These are phyloP conservation scores for Pseudotriccus pelzelni DNA, from an alignment of 2,797 vertebrate species.

Conservation along the genomic window DNA sequence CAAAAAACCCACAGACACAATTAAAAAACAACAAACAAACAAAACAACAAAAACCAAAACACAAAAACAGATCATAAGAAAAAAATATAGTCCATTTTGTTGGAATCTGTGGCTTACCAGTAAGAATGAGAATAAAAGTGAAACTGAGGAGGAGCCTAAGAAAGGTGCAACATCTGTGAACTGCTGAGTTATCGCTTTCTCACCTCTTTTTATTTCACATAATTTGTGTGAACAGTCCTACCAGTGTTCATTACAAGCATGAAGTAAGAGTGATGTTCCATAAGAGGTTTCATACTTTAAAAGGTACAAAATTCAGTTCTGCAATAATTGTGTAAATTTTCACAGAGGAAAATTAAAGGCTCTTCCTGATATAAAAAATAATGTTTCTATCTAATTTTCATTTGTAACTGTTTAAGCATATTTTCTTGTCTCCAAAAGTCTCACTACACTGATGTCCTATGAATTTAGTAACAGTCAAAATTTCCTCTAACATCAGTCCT, in stretches of 20 bases:
- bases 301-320: not conserved
- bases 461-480: not conserved
- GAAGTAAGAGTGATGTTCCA: not conserved
- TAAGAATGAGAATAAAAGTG: not conserved
- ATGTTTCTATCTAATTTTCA: not conserved
- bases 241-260: not conserved
- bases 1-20: not conserved
- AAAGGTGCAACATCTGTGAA: not conserved
- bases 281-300: not conserved
- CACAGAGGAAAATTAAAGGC: not conserved
- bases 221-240: not conserved
- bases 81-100: not conserved
- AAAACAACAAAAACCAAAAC: too few relatives aligned
- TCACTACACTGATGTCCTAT: not conserved
- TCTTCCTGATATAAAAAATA: not conserved
- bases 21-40: not conserved
- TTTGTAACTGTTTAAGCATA: not conserved
- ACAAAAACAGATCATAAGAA: not conserved
- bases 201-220: not conserved
- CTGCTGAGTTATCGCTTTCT: not conserved
- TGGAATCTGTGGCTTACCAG: not conserved
- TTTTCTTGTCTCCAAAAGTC: not conserved
- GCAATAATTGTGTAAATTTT: not conserved
- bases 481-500: not conserved
- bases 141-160: not conserved